phyloP scores from a whole-genome alignment of 2,888 invertebrate species.

The Ophonus ardosiacus region DNA sequence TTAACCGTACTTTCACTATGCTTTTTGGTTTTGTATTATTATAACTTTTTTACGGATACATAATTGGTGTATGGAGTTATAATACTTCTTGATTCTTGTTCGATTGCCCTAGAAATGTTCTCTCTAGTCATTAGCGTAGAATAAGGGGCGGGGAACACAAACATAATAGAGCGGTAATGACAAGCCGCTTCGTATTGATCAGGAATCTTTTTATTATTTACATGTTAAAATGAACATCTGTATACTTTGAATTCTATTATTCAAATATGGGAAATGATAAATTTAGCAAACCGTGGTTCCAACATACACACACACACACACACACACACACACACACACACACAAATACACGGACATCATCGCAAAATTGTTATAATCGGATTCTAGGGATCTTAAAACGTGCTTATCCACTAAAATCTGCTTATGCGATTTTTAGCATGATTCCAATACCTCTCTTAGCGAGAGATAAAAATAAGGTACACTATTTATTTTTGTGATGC shows the following conservation, averaged over 20 bases:
- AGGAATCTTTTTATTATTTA: not conserved
- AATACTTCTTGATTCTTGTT: not conserved
- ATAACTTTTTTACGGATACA: not conserved
- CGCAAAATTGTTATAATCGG: too few relatives aligned
- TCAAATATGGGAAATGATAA: not conserved
- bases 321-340: too few relatives aligned
- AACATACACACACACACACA: too few relatives aligned
- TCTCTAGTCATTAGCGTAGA: not conserved
- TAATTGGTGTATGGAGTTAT: not conserved
- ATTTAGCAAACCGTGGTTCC: too few relatives aligned
- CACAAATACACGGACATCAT: too few relatives aligned
- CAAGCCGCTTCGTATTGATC: not conserved
- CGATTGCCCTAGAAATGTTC: not conserved
- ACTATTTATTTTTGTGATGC: not conserved
- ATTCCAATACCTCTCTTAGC: too few relatives aligned
- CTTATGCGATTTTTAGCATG: too few relatives aligned
- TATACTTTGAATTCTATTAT: not conserved
- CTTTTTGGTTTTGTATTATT: not conserved
- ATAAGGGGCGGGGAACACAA: not conserved
- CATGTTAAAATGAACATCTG: not conserved
- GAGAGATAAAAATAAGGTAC: too few relatives aligned
- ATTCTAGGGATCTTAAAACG: too few relatives aligned
- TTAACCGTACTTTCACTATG: not conserved
- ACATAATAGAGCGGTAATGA: not conserved
- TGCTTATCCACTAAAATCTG: too few relatives aligned